Conservation (phyloP, 2,113 vertebrate species). For the Vulpes lagopus region DNA sequence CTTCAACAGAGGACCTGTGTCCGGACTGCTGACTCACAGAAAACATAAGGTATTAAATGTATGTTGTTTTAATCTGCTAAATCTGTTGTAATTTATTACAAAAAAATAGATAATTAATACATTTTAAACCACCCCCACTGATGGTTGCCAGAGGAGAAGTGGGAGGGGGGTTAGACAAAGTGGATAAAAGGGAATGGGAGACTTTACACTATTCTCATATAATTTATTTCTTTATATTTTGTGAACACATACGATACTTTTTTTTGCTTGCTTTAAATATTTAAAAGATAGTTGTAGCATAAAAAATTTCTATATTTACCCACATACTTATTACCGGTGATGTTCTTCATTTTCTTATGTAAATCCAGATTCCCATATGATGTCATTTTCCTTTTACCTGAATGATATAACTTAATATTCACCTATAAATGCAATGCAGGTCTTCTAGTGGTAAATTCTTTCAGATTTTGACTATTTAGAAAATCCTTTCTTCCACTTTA, state of each 20-base stretch:
- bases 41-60: neutral
- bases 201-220: neutral
- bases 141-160: neutral
- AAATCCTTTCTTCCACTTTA: neutral
- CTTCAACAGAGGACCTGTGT: neutral
- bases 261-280: neutral
- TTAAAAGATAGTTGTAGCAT: neutral
- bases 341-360: neutral
- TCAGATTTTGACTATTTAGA: neutral
- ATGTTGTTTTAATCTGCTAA: neutral
- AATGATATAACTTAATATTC: neutral
- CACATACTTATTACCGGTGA: neutral
- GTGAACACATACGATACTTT: neutral
- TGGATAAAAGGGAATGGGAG: neutral
- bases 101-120: constrained; percentile 6
- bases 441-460: neutral
- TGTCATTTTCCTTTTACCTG: neutral
- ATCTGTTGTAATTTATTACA: neutral
- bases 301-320: neutral
- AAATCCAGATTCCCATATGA: neutral
- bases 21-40: neutral
- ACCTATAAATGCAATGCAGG: neutral
- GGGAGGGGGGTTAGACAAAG: neutral
- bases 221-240: neutral
- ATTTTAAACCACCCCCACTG: neutral